phyloP scores from a whole-genome alignment of 2,888 invertebrate genomes.

The Eupithecia dodoneata region DNA sequence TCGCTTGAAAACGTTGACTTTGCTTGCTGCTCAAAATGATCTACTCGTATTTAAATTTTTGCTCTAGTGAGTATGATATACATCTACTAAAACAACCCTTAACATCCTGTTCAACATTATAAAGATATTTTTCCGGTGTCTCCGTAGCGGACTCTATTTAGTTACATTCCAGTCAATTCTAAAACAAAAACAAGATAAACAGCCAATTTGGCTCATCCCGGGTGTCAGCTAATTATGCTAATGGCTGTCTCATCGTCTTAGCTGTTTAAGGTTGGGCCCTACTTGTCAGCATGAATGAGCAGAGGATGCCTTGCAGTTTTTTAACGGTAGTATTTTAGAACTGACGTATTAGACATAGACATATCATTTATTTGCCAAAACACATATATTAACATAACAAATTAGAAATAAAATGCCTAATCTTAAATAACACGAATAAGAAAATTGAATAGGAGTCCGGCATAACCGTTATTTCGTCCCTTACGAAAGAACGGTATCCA shows the following conservation, averaged over 20 bases:
- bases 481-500: no score
- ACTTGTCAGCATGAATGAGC: constrained; percentile 3
- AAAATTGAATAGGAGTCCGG: no score
- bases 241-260: constrained; percentile 29
- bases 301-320: neutral
- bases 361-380: no score
- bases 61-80: no score
- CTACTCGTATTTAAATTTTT: no score
- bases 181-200: constrained; percentile 34
- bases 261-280: constrained; percentile 15
- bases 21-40: neutral
- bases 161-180: constrained; percentile 10
- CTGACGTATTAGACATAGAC: no score
- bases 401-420: no score
- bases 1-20: neutral
- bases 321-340: neutral
- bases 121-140: neutral
- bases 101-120: neutral
- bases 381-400: no score
- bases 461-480: no score
- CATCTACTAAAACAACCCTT: neutral
- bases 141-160: constrained; percentile 4
- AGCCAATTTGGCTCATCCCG: constrained; percentile 29
- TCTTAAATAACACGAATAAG: no score
- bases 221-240: constrained; percentile 36